Base-by-base conservation (phyloP, 2,113 vertebrate genomes). In the Vimba vimba region DNA sequence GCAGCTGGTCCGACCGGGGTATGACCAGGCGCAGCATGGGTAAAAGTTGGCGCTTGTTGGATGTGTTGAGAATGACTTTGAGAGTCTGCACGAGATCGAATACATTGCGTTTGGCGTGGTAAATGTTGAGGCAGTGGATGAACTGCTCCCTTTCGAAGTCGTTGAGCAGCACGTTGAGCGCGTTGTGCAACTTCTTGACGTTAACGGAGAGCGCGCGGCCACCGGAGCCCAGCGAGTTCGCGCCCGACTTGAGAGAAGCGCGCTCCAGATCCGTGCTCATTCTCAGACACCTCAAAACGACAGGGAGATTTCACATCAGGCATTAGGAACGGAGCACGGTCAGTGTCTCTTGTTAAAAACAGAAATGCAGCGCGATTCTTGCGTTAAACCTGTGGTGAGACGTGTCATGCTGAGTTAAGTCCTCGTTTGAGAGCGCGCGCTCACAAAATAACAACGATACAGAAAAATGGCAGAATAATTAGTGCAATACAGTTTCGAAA, bases 21-120 rank as follows among this genome's bases (percentile, higher is more conserved):
- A 99, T 96, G 87, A 98, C 97, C 83, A 97, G 94, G 55, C 97
- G 97, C 87, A 99, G 93, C 96, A 97, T 94, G 78, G 97, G 97
- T 77, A 99, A 92, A 79, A 98, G 95, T 91, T 97, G 97, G 8
- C 97, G 94, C 87, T 98, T 97, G 47, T 89, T 90, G 10, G 94
- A 91, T 23, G 95, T 95, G 93, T 95, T 94, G 74, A 99, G 95
- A 81, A 98, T 96, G 59, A 97, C 95, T 74, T 94, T 94, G 84
- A 98, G 95, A 73, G 96, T 97, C 89, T 95, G 96, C 79, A 99
- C 97, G 94, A 99, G 93, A 93, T 99, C 97, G 93, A 92, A 98
- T 85, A 99, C 97, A 93, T 99, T 99, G 90, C 97, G 94, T 92
- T 96, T 96, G 87, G 96, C 94, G 93, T 97, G 97, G 92, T 98